Conservation (phyloP, 2,888 invertebrate species). For the Acanthosepion lycidas region DNA sequence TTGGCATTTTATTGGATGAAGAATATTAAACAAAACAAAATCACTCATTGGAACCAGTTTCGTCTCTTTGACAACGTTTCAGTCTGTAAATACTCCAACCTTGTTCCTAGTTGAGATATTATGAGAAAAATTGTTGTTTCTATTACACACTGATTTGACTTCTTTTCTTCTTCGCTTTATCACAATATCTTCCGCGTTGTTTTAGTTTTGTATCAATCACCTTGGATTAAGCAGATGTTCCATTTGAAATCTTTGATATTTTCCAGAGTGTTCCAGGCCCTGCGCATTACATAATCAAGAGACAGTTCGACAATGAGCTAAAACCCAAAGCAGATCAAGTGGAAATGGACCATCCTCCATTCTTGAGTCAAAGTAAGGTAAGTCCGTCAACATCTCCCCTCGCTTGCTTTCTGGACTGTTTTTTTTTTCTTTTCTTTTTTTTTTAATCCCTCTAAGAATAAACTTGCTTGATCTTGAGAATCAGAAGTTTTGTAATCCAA, state of each 20-base stretch:
- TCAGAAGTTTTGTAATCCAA: background rate
- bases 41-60: no score
- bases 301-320: conserved; percentile 68
- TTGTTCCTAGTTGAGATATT: no score
- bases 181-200: background rate
- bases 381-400: conserved; percentile 35
- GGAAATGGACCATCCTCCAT: conserved; percentile 74
- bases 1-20: no score
- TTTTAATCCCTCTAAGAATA: background rate
- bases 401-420: no score
- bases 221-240: no score
- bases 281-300: conserved; percentile 72
- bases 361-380: conserved; percentile 74
- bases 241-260: conserved; percentile 10
- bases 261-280: conserved; percentile 73
- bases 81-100: no score
- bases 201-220: background rate
- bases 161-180: no score
- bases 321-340: conserved; percentile 72
- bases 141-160: no score
- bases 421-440: no score
- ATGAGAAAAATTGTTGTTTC: no score
- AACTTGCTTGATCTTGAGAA: background rate
- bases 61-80: no score
- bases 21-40: no score